Evolutionary conservation across 2,113 vertebrate species (phyloP).

Genomic region (Oreochromis spilurus): DNA sequence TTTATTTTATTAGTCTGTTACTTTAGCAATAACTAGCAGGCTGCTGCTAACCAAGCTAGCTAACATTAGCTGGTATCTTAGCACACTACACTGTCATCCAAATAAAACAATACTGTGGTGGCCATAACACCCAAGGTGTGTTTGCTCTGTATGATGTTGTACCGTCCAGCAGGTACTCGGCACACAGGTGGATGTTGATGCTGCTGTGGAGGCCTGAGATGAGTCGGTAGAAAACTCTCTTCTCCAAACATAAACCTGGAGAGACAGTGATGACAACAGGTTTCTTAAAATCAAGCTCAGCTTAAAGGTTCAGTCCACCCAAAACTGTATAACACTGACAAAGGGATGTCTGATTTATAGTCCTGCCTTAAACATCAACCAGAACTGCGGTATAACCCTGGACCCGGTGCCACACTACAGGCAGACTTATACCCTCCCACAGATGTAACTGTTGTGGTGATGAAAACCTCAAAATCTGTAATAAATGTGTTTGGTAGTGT

Average conservation of each 20-base stretch:
- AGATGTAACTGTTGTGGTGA: not conserved
- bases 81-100: not conserved
- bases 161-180: slow-evolving; percentile 91
- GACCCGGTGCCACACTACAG: not conserved
- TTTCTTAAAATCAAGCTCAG: not conserved
- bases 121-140: not conserved
- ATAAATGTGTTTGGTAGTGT: not conserved
- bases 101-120: not conserved
- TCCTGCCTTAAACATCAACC: not conserved
- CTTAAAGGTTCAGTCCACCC: not conserved
- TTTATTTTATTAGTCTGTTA: not conserved
- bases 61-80: not conserved
- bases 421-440: not conserved
- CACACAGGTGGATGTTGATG: slow-evolving; percentile 94
- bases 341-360: not conserved
- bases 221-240: slow-evolving; percentile 93
- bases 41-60: not conserved
- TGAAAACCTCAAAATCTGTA: not conserved
- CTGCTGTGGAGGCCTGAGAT: slow-evolving; percentile 97
- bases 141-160: not conserved
- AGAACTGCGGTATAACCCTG: not conserved
- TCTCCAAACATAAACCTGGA: slow-evolving; percentile 92
- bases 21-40: not conserved
- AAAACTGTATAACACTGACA: not conserved
- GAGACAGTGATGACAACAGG: not conserved